Base-by-base conservation (phyloP, 2,113 vertebrate species). In the Clupea harengus region DNA sequence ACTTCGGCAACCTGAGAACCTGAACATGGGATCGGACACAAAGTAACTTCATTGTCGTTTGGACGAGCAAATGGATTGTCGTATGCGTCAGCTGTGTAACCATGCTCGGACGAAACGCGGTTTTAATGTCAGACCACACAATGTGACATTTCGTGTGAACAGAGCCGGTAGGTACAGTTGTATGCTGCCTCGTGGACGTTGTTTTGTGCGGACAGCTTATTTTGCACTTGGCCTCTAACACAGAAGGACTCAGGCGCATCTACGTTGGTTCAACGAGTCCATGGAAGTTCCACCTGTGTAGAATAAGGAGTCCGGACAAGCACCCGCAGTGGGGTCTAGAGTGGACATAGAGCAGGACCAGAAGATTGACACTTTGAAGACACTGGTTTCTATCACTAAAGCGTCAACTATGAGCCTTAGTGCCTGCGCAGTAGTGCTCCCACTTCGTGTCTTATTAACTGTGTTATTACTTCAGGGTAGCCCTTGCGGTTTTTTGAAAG, bases 401-500 rank as follows among this genome's bases (percentile, higher is more conserved):
- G 39, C 2, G 6, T 49, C 82, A 78, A 89, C 75, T 57, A 90
- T 90, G 89, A 86, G 28, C 81, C 82, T 72, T 44, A 81, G 83
- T 9, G 85, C 54, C 45, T 81, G 78, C 5, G 25, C 87, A 22
- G 81, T 78, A 1, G 60, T 49, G 28, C 72, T 83, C 64, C 84
- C 85, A 15, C 83, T 82, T 82, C 83, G 86, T 85, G 81, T 82
- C 82, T 82, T 87, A 46, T 44, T 88, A 49, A 82, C 83, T 39
- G 75, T 86, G 57, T 46, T 90, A 85, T 80, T 90, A 44, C 86
- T 84, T 82, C 86, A 90, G 32, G 46, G 32, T 80, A 44, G 78
- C 9, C 8, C 64, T 7, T 5, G 78, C 32, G 0, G 57, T 54
- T 45, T 78, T 45, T 57, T 84, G 15, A 82, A 75, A 9, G 83